phyloP scores from a whole-genome alignment of 2,113 vertebrate species.

The Cyprinus carpio region DNA sequence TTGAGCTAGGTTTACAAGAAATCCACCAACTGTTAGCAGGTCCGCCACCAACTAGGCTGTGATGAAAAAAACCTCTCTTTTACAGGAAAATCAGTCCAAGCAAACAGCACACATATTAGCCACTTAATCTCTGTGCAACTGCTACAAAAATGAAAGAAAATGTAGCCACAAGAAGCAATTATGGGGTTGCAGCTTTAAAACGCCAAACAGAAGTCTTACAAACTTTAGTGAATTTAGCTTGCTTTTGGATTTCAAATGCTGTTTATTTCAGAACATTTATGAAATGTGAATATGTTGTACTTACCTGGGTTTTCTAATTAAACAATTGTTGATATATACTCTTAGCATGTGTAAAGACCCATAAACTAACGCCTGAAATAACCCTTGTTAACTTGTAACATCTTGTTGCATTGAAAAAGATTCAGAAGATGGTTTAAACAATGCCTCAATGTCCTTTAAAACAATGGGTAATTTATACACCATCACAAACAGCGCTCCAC shows the following conservation, averaged over 20 bases:
- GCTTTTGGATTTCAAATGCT: background rate
- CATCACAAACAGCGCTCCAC: constrained; percentile 55
- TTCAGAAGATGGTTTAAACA: background rate
- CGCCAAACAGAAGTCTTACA: background rate
- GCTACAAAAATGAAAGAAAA: background rate
- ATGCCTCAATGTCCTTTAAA: constrained; percentile 29
- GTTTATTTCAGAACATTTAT: background rate
- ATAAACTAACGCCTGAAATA: background rate
- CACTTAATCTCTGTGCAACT: background rate
- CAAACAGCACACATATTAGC: background rate
- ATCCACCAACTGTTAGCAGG: constrained; percentile 24
- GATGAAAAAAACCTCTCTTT: background rate
- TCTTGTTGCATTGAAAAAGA: constrained; percentile 24
- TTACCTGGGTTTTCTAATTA: background rate
- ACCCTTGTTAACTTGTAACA: background rate
- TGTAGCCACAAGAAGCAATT: background rate
- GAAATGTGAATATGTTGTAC: background rate
- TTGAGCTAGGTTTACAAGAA: background rate
- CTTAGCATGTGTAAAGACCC: background rate
- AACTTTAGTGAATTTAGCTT: background rate
- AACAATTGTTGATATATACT: background rate
- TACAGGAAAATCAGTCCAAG: background rate
- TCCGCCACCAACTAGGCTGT: background rate
- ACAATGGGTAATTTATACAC: background rate
- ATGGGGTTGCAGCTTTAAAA: background rate